A percentile compares a stretch with the other conserved stretches of the same genome.
phyloP scores from a whole-genome alignment of 1,140 invertebrate genomes.

The Amphibalanus amphitrite region DNA sequence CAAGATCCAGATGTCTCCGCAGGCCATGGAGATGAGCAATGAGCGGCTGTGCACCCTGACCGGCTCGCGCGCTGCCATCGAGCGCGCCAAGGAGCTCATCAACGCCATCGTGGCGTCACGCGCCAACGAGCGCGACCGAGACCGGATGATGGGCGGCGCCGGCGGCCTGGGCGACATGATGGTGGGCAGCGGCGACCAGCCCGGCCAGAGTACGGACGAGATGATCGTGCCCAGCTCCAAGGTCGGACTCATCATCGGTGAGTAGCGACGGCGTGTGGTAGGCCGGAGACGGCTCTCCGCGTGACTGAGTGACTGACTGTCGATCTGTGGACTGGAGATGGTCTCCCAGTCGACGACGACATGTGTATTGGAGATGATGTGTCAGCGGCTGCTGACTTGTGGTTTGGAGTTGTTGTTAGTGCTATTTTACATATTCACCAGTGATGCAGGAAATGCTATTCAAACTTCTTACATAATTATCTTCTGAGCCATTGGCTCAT shows the following conservation, averaged over 20 bases:
- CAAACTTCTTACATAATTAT: neutral
- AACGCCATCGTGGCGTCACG: constrained; percentile 36
- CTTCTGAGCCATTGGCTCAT: too few relatives aligned
- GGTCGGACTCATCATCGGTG: constrained; percentile 86
- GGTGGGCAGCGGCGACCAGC: neutral
- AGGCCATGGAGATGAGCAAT: neutral
- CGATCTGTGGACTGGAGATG: too few relatives aligned
- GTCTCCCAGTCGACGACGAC: too few relatives aligned
- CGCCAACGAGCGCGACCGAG: constrained; percentile 12
- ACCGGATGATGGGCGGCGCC: constrained; percentile 20
- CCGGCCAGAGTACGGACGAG: constrained; percentile 43
- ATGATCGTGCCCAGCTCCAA: constrained; percentile 94
- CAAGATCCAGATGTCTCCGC: constrained; percentile 86
- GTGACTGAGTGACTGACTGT: too few relatives aligned
- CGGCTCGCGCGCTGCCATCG: constrained; percentile 16
- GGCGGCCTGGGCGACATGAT: constrained; percentile 15
- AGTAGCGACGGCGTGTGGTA: neutral
- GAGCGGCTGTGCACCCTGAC: neutral
- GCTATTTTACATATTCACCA: too few relatives aligned
- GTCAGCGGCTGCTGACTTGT: too few relatives aligned
- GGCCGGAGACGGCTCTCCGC: too few relatives aligned
- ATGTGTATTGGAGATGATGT: too few relatives aligned
- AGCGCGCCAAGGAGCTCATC: constrained; percentile 62
- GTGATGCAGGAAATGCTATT: too few relatives aligned
- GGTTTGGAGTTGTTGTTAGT: too few relatives aligned